A percentile compares a stretch with the other conserved stretches of the same genome.
phyloP scores from a whole-genome alignment of 1,140 invertebrate species.

The Dufourea novaeangliae region DNA sequence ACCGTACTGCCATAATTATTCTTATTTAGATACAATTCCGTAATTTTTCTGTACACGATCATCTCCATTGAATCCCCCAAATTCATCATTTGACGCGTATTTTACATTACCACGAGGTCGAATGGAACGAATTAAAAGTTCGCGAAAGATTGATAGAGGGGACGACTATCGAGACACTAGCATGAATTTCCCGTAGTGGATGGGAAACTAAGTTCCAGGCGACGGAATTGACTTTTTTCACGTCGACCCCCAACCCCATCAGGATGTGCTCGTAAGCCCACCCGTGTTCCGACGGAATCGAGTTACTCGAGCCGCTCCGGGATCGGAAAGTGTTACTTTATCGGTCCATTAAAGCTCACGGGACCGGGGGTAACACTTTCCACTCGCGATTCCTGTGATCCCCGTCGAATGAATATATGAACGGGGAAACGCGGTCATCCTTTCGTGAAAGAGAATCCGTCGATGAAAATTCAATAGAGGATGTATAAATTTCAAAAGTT shows the following conservation, averaged over 20 bases:
- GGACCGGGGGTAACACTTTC: conserved; percentile 3
- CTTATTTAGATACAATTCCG: too few relatives aligned
- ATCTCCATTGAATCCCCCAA: too few relatives aligned
- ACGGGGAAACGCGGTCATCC: not conserved
- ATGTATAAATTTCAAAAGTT: not conserved
- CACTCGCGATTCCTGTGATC: not conserved
- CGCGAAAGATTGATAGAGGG: too few relatives aligned
- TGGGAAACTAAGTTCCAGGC: too few relatives aligned
- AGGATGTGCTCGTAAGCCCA: not conserved
- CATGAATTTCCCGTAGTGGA: too few relatives aligned
- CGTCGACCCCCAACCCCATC: not conserved
- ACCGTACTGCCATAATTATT: too few relatives aligned
- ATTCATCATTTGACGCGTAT: too few relatives aligned
- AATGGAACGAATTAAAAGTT: too few relatives aligned
- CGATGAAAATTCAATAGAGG: not conserved
- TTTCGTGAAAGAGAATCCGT: not conserved
- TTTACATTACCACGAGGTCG: too few relatives aligned
- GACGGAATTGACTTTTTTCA: not conserved
- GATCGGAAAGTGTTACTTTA: conserved; percentile 24
- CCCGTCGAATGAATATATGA: not conserved
- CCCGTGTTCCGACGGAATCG: not conserved
- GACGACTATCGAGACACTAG: not conserved
- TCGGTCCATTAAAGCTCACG: not conserved
- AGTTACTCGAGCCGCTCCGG: conserved; percentile 21
- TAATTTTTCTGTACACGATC: too few relatives aligned